A percentile compares a stretch with the other conserved stretches of the same genome.
phyloP scores from a whole-genome alignment of 2,113 vertebrate genomes.

The Platichthys stellatus region DNA sequence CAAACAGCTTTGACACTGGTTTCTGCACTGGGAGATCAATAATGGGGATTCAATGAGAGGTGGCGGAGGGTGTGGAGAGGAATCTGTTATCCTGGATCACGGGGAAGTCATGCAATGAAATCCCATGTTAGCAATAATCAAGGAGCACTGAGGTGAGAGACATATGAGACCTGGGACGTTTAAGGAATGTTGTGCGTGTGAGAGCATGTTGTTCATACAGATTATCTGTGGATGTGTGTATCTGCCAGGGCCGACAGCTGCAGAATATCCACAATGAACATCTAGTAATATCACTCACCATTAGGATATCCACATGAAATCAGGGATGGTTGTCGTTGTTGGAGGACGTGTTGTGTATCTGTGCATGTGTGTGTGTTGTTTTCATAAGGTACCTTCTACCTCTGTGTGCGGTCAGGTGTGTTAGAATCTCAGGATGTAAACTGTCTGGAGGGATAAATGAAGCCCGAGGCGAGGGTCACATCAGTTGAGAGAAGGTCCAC shows the following conservation, averaged over 20 bases:
- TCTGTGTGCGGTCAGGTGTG: too few relatives aligned
- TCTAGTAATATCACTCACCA: too few relatives aligned
- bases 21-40: conserved; percentile 33
- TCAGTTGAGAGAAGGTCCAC: neutral
- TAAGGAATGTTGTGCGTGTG: neutral
- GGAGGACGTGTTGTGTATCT: too few relatives aligned
- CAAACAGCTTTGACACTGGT: neutral
- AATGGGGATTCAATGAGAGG: conserved; percentile 10
- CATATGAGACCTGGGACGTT: neutral
- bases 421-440: too few relatives aligned
- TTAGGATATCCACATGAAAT: too few relatives aligned
- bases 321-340: too few relatives aligned
- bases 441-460: too few relatives aligned
- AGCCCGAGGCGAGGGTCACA: too few relatives aligned
- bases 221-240: neutral
- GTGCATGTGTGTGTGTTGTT: too few relatives aligned
- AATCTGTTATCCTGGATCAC: conserved; percentile 3
- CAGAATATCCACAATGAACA: too few relatives aligned
- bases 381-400: too few relatives aligned
- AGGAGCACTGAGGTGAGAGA: neutral
- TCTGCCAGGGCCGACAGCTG: too few relatives aligned
- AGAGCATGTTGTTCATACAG: neutral
- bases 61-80: neutral
- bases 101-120: neutral
- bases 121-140: neutral